phyloP scores from a whole-genome alignment of 2,797 vertebrate genomes.

The Pangasius sanitwongsei region DNA sequence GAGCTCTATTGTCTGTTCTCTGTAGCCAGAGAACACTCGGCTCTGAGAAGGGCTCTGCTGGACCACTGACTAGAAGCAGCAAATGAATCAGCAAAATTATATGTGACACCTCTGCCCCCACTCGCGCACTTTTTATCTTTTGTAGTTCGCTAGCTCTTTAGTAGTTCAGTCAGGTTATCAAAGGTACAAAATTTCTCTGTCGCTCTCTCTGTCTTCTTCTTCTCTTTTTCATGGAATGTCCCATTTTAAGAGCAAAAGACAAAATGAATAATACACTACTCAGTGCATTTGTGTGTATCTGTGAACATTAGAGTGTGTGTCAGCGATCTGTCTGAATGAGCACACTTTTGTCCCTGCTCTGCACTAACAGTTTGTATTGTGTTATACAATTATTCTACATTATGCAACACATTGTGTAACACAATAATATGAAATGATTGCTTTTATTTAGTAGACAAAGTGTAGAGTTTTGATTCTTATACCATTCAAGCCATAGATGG shows the following conservation, averaged over 20 bases:
- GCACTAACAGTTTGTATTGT: not conserved
- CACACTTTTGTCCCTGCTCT: constrained; percentile 2
- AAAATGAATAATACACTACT: not conserved
- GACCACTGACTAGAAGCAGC: constrained; percentile 42
- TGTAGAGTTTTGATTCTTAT: not conserved
- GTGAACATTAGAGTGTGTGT: constrained; percentile 11
- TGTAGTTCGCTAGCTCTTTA: constrained; percentile 1
- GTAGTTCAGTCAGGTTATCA: constrained; percentile 2
- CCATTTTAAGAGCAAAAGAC: constrained; percentile 1
- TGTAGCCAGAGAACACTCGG: constrained; percentile 32
- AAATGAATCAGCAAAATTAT: constrained; percentile 53
- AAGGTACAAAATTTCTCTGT: not conserved
- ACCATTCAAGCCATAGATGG: not conserved
- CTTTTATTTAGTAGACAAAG: not conserved
- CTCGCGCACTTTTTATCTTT: not conserved
- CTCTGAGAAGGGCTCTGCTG: constrained; percentile 37
- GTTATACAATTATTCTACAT: not conserved
- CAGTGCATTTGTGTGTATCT: constrained; percentile 1
- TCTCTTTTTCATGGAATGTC: not conserved
- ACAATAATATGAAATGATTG: not conserved
- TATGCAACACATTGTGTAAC: constrained; percentile 1
- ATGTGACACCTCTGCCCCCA: constrained; percentile 23
- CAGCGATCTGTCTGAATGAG: constrained; percentile 6
- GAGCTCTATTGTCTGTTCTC: constrained; percentile 46
- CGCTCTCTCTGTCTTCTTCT: not conserved